These are phyloP conservation scores for Lacerta agilis DNA, from an alignment of 2,797 vertebrate genomes.

Conservation along the genomic window DNA sequence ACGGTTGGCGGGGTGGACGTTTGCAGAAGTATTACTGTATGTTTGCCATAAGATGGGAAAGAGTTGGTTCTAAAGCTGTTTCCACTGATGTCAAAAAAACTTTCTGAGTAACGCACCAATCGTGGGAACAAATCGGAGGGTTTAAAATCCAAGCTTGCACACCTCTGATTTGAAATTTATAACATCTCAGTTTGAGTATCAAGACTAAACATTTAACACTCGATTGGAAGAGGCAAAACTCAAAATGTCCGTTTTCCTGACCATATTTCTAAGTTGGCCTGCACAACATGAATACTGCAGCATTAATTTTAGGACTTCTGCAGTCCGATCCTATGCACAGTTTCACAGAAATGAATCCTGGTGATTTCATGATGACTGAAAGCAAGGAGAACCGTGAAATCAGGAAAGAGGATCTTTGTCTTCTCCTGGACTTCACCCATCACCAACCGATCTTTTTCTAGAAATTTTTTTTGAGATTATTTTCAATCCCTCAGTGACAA, in stretches of 20 bases:
- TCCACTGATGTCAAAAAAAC: neutral
- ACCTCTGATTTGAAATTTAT: neutral
- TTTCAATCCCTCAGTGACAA: neutral
- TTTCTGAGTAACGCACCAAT: neutral
- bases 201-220: neutral
- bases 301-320: neutral
- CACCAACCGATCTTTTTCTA: neutral
- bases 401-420: neutral
- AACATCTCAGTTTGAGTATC: neutral
- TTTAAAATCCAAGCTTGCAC: neutral
- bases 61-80: neutral
- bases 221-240: neutral
- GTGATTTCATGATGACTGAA: neutral
- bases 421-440: neutral
- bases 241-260: neutral
- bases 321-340: neutral
- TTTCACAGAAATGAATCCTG: neutral
- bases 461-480: accelerated
- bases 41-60: neutral
- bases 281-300: neutral
- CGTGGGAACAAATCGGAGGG: neutral
- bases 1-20: too few relatives aligned
- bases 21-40: neutral
- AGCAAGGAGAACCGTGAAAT: neutral
- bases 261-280: neutral